These are phyloP conservation scores for Tenthredo amoena DNA, from an alignment of 2,888 invertebrate genomes.

Conservation along the genomic window DNA sequence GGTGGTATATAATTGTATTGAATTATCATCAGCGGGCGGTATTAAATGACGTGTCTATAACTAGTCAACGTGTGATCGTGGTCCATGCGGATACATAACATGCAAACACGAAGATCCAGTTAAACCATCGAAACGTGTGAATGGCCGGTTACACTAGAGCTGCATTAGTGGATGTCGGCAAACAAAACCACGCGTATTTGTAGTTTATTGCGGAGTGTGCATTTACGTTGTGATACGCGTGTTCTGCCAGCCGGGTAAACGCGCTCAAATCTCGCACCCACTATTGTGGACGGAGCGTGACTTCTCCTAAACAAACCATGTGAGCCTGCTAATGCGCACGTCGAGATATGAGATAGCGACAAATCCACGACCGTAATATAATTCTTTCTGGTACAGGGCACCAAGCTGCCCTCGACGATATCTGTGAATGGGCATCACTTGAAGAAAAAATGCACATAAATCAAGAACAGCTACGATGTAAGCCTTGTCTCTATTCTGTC, in stretches of 20 bases:
- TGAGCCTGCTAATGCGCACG: constrained; percentile 41
- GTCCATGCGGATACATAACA: not conserved
- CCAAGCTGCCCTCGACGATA: constrained; percentile 14
- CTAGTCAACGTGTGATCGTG: constrained; percentile 6
- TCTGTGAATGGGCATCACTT: not conserved
- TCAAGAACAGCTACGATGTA: not conserved
- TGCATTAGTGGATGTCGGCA: constrained; percentile 44
- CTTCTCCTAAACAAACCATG: constrained; percentile 49
- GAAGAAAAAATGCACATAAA: not conserved
- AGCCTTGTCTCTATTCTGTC: not conserved
- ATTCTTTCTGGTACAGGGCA: not conserved
- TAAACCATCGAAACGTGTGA: constrained; percentile 47
- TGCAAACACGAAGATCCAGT: constrained; percentile 28
- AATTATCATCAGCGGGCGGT: not conserved
- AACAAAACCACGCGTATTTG: constrained; percentile 61
- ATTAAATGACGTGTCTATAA: not conserved
- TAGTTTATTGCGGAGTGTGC: constrained; percentile 67
- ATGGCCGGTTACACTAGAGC: constrained; percentile 33
- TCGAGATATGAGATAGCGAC: constrained; percentile 43
- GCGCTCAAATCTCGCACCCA: constrained; percentile 27
- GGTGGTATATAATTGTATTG: constrained; percentile 8
- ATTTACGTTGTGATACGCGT: constrained; percentile 63
- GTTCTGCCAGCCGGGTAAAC: not conserved
- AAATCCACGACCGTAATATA: constrained; percentile 3
- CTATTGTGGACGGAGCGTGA: constrained; percentile 47